These are phyloP conservation scores for Alcedo atthis DNA, from an alignment of 2,797 vertebrate genomes.

Conservation along the genomic window DNA sequence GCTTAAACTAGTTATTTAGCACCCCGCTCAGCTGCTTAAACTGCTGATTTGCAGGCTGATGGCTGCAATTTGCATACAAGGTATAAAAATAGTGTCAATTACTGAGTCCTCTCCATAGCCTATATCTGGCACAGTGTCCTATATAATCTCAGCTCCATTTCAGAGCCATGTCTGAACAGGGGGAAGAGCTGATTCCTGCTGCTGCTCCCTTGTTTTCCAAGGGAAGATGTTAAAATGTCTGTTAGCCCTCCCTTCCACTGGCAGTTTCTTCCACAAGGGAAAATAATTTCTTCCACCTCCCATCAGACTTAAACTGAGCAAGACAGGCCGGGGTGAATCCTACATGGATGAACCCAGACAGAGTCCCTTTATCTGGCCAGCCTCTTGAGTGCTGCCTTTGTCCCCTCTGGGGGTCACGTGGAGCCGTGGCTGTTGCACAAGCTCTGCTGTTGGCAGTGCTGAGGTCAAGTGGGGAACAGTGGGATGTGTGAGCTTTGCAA, in stretches of 20 bases:
- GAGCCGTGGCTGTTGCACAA: background rate
- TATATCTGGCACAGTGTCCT: background rate
- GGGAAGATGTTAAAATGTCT: background rate
- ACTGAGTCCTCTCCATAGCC: background rate
- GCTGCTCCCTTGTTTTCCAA: background rate
- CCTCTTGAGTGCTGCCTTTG: background rate
- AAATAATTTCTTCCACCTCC: background rate
- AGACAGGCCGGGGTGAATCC: background rate
- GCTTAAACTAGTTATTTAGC: background rate
- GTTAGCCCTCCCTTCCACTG: background rate
- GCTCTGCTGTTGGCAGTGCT: background rate
- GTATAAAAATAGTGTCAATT: constrained; percentile 21
- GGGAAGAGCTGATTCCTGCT: background rate
- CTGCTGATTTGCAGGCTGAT: background rate
- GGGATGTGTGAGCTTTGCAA: background rate
- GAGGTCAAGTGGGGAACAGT: background rate
- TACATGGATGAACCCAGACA: background rate
- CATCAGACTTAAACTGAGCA: background rate
- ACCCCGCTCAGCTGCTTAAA: background rate
- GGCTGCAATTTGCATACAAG: constrained; percentile 10
- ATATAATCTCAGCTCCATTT: background rate
- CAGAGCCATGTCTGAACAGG: background rate
- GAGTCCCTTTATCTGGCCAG: accelerated
- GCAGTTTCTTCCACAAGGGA: background rate
- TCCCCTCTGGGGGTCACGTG: background rate